Evolutionary conservation across 2,797 vertebrate species (phyloP).

Genomic region (Sebastes wilsoni): DNA sequence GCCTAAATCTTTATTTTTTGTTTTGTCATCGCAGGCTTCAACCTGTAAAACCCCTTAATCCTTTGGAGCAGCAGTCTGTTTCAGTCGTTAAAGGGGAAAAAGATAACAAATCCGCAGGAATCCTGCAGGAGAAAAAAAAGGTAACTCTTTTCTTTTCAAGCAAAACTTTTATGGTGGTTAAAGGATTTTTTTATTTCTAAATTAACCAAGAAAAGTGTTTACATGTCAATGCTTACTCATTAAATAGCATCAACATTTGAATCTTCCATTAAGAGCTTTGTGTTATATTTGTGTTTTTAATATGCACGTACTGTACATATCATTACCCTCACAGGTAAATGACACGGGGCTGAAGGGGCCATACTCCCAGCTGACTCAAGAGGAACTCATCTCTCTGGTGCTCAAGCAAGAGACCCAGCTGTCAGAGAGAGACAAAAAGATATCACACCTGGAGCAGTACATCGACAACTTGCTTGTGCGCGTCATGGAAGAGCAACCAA

Average conservation of each 20-base stretch:
- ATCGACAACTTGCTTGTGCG: conserved; percentile 94
- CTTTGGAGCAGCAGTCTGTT: conserved; percentile 72
- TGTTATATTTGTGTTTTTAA: not conserved
- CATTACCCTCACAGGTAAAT: conserved; percentile 35
- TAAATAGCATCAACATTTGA: not conserved
- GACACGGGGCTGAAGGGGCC: conserved; percentile 72
- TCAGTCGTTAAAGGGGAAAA: conserved; percentile 58
- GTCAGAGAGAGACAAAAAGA: conserved; percentile 84
- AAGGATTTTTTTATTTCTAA: not conserved
- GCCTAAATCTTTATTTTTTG: not conserved
- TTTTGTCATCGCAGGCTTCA: conserved; percentile 83
- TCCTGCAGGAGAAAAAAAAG: conserved; percentile 57
- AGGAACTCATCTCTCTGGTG: conserved; percentile 91
- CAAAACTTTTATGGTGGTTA: not conserved
- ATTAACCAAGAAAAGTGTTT: not conserved
- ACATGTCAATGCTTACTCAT: not conserved
- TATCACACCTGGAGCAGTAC: conserved; percentile 91
- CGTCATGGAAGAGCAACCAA: conserved; percentile 93
- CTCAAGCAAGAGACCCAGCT: conserved; percentile 89
- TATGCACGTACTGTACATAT: not conserved
- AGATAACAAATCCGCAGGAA: conserved; percentile 41
- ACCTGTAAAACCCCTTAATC: conserved; percentile 91
- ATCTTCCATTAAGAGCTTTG: not conserved
- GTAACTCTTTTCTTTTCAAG: conserved; percentile 33
- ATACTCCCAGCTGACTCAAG: conserved; percentile 89